Conservation (phyloP, 2,113 vertebrate species). For the Hydrolagus affinis region DNA sequence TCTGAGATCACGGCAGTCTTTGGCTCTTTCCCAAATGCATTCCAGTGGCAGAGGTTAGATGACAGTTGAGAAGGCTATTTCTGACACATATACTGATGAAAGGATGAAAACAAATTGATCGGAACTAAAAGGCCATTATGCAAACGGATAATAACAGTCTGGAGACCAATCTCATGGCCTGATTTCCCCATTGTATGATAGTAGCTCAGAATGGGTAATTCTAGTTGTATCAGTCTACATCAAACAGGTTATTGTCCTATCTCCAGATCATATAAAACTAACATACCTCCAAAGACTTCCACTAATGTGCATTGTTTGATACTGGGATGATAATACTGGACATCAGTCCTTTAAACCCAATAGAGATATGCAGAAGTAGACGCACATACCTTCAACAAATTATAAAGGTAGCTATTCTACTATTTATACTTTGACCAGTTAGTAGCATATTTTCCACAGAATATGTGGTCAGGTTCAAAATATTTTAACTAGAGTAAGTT, state of each 20-base stretch:
- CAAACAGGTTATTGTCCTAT: conserved; percentile 10
- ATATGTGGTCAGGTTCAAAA: too few species aligned
- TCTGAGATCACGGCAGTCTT: conserved; percentile 37
- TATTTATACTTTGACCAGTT: too few species aligned
- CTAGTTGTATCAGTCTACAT: conserved; percentile 7
- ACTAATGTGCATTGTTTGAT: not conserved
- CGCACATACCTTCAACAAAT: too few species aligned
- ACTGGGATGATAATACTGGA: not conserved
- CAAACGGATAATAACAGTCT: conserved; percentile 25
- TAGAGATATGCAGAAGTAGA: too few species aligned
- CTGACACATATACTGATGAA: conserved; percentile 30
- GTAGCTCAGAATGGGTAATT: not conserved
- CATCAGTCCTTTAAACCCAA: not conserved
- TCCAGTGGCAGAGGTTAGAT: conserved; percentile 33
- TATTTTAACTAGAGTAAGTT: too few species aligned
- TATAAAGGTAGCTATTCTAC: too few species aligned
- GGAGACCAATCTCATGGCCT: conserved; percentile 5
- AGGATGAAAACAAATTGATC: conserved; percentile 38
- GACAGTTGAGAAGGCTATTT: conserved; percentile 34
- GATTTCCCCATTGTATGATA: conserved; percentile 23
- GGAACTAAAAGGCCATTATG: conserved; percentile 37
- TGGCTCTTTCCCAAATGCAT: conserved; percentile 37
- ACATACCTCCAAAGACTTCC: not conserved
- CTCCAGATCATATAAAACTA: conserved; percentile 3
- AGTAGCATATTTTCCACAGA: too few species aligned